A percentile compares a stretch with the other conserved stretches of the same genome.
These are phyloP conservation scores for Ormyrus labotus DNA, from an alignment of 2,888 invertebrate genomes.

Conservation along the genomic window DNA sequence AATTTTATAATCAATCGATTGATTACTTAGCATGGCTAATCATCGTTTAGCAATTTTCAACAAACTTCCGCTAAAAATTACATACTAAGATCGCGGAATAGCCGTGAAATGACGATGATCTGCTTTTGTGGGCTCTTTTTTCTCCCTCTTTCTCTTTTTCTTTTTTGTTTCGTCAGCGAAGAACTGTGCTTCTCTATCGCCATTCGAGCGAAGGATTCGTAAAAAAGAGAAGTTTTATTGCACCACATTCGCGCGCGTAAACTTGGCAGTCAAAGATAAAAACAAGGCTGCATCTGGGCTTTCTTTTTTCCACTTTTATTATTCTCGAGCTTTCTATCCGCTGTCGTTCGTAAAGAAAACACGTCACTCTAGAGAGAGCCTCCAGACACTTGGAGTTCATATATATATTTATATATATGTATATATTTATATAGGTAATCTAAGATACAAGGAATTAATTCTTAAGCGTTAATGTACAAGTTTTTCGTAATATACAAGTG, in stretches of 20 bases:
- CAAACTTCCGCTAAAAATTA: slow-evolving; percentile 48
- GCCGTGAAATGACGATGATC: slow-evolving; percentile 47
- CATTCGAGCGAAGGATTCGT: slow-evolving; percentile 8
- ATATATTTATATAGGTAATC: slow-evolving; percentile 45
- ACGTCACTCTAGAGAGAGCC: slow-evolving; percentile 50
- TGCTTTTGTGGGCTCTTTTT: slow-evolving; percentile 29
- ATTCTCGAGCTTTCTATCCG: slow-evolving; percentile 42
- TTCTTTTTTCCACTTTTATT: slow-evolving; percentile 46
- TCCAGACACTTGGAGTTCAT: slow-evolving; percentile 34
- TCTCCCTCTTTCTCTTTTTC: slow-evolving; percentile 19
- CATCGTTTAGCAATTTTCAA: slow-evolving; percentile 24
- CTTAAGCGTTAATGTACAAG: slow-evolving; percentile 56
- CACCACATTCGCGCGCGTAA: slow-evolving; percentile 52
- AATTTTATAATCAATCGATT: slow-evolving; percentile 55
- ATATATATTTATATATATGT: slow-evolving; percentile 34
- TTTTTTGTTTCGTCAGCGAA: slow-evolving; percentile 43
- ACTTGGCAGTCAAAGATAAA: slow-evolving; percentile 54
- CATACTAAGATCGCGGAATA: slow-evolving; percentile 47
- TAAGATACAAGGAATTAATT: slow-evolving; percentile 54
- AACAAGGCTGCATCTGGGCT: slow-evolving; percentile 42
- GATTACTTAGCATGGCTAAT: slow-evolving; percentile 45
- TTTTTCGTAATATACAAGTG: slow-evolving; percentile 53
- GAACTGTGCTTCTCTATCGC: slow-evolving; percentile 30
- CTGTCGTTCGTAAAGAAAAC: slow-evolving; percentile 52
- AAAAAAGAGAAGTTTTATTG: slow-evolving; percentile 52